Percentiles rank a stretch among this genome's conserved stretches.
These are phyloP conservation scores for Limulus polyphemus DNA, from an alignment of 2,888 invertebrate species.

Conservation along the genomic window DNA sequence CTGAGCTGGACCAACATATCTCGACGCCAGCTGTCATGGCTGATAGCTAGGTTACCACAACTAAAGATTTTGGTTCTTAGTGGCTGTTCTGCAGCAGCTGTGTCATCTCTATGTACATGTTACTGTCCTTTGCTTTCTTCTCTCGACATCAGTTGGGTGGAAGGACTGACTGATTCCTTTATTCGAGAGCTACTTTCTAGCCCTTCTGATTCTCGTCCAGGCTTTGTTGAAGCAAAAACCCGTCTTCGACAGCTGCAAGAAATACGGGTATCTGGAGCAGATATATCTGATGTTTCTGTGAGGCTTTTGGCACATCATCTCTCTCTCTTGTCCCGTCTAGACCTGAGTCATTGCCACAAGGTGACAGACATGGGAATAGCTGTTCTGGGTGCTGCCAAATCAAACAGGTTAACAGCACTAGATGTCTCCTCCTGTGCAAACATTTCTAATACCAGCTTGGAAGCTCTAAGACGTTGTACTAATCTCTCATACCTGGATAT, in stretches of 20 bases:
- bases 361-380: slow-evolving; percentile 83
- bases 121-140: slow-evolving; percentile 59
- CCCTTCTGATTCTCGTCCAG: slow-evolving; percentile 68
- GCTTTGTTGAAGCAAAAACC: slow-evolving; percentile 52
- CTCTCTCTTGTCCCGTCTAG: slow-evolving; percentile 50
- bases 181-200: slow-evolving; percentile 73
- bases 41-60: slow-evolving; percentile 71
- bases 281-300: slow-evolving; percentile 76
- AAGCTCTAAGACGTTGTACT: slow-evolving; percentile 44
- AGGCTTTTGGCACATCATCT: slow-evolving; percentile 36
- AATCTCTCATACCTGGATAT: slow-evolving; percentile 29
- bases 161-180: slow-evolving; percentile 68
- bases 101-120: slow-evolving; percentile 42
- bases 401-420: slow-evolving; percentile 53
- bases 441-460: slow-evolving; percentile 57
- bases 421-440: slow-evolving; percentile 60
- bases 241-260: slow-evolving; percentile 61
- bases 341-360: slow-evolving; percentile 72
- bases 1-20: slow-evolving; percentile 81
- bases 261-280: slow-evolving; percentile 60
- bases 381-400: slow-evolving; percentile 62
- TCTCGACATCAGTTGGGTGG: slow-evolving; percentile 73
- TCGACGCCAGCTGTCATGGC: slow-evolving; percentile 77
- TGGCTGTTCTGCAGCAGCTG: slow-evolving; percentile 40
- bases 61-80: slow-evolving; percentile 66